Evolutionary conservation across 1,140 invertebrate species (phyloP), one percentile per base, ranked within the genome.

Genomic region (Drosophila repleta): DNA sequence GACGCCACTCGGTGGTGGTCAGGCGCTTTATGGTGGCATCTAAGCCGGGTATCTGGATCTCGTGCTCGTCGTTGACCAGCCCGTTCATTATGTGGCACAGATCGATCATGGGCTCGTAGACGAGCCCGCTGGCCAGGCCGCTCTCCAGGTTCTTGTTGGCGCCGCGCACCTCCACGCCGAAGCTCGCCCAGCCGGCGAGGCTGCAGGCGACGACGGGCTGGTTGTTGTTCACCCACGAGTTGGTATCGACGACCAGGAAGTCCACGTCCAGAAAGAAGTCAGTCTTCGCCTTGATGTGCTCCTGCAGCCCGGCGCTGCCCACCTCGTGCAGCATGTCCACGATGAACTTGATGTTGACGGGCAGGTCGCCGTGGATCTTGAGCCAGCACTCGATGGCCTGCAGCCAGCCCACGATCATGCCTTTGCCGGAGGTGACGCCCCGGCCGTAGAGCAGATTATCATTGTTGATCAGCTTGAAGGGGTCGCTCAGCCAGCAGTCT

Each of bases 101-200:
- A 46, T 76, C 74, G 0, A 49, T 56, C 69, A 79, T 73, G 8
- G 76, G 73, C n/a, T 79, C 74, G 15, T 10, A 79, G 18, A 79
- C 58, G 3, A 79, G 15, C 2, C 76, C 76, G 0, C 74, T 58
- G 4, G 69, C 63, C 0, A 52, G 8, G 2, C 73, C 76, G 6
- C 52, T 32, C 15, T 79, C 76, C 4, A 79, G 17, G 17, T 11
- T 20, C n/a, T 74, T 79, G 5, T 69, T 62, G 7, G 13, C 76
- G 6, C 63, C 74, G 1, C 32, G 15, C n/a, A 62, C 0, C 20
- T 57, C 56, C 0, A 77, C 2, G 4, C 60, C 70, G 20, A 77
- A 79, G 39, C 66, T 11, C 0, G 61, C 69, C 61, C 60, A 76
- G 32, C 76, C 74, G 0, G 55, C 37, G 2, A 79, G 45, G 13